These are phyloP conservation scores for Danaus plexippus DNA, from an alignment of 1,140 invertebrate species.

Conservation along the genomic window DNA sequence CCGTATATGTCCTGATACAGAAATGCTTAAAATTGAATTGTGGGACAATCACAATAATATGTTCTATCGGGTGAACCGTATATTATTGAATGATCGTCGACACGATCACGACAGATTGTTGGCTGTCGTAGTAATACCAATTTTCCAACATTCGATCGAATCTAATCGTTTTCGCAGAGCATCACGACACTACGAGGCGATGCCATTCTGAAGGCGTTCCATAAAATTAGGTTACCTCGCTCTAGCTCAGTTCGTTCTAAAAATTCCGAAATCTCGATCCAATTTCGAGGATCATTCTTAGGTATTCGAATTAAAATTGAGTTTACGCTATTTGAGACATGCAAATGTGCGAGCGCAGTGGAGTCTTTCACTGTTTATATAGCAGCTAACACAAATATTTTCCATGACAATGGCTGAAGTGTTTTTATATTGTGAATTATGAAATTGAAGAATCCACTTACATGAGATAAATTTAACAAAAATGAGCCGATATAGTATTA, in stretches of 20 bases:
- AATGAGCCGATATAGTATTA: too few species aligned
- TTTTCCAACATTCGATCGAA: conserved; percentile 56
- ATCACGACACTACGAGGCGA: conserved; percentile 32
- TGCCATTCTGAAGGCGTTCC: conserved; percentile 36
- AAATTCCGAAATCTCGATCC: conserved; percentile 49
- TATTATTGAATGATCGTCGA: conserved; percentile 32
- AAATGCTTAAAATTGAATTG: too few species aligned
- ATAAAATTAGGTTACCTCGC: conserved; percentile 61
- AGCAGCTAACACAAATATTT: too few species aligned
- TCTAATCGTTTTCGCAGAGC: conserved; percentile 43
- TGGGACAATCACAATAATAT: too few species aligned
- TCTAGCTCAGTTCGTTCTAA: conserved; percentile 39
- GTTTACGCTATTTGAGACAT: conserved; percentile 32
- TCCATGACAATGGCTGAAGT: too few species aligned
- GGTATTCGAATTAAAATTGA: conserved; percentile 45
- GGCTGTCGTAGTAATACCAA: conserved; percentile 36
- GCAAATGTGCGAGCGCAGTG: too few species aligned
- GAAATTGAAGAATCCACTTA: too few species aligned
- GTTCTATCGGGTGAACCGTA: too few species aligned
- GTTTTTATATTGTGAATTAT: too few species aligned
- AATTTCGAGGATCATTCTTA: conserved; percentile 50
- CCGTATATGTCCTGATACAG: too few species aligned
- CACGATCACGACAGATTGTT: conserved; percentile 28
- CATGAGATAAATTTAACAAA: too few species aligned
- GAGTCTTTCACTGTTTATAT: too few species aligned